Conservation (phyloP, 2,113 vertebrate genomes). For the Platichthys stellatus region DNA sequence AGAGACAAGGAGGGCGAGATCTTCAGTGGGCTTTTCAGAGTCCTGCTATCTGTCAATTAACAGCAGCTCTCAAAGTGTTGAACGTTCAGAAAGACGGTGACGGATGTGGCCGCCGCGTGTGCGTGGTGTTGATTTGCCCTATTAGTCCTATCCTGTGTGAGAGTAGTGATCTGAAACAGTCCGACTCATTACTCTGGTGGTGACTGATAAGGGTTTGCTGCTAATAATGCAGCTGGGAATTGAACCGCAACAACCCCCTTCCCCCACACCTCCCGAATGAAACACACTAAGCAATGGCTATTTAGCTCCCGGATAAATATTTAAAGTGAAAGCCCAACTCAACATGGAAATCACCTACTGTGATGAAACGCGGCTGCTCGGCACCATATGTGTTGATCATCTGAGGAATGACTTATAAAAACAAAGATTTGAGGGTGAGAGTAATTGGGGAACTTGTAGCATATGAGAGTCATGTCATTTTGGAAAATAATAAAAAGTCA, state of each 20-base stretch:
- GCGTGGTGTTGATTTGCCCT: slow-evolving; percentile 69
- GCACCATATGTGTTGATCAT: slow-evolving; percentile 32
- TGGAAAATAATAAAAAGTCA: not conserved
- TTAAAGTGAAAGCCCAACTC: slow-evolving; percentile 28
- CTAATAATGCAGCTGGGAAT: slow-evolving; percentile 73
- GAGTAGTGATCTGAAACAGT: slow-evolving; percentile 71
- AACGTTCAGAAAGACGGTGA: slow-evolving; percentile 61
- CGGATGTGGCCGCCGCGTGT: slow-evolving; percentile 61
- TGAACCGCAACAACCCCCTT: slow-evolving; percentile 10
- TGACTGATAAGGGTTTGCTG: slow-evolving; percentile 78
- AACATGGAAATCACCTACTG: not conserved
- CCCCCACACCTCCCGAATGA: slow-evolving; percentile 5
- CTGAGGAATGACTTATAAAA: not conserved
- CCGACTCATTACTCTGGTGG: slow-evolving; percentile 74
- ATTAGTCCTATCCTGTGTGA: slow-evolving; percentile 77
- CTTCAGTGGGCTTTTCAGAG: slow-evolving; percentile 7
- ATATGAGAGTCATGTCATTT: not conserved
- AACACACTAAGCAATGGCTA: slow-evolving; percentile 23
- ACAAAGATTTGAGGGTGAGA: not conserved
- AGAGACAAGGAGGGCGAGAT: not conserved
- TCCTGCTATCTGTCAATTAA: slow-evolving; percentile 69
- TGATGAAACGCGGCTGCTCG: not conserved
- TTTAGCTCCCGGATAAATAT: slow-evolving; percentile 58
- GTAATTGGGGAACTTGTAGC: slow-evolving; percentile 3
- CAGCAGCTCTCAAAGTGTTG: slow-evolving; percentile 61